Evolutionary conservation across 2,888 invertebrate species (phyloP).

Genomic region (Drepana falcataria): DNA sequence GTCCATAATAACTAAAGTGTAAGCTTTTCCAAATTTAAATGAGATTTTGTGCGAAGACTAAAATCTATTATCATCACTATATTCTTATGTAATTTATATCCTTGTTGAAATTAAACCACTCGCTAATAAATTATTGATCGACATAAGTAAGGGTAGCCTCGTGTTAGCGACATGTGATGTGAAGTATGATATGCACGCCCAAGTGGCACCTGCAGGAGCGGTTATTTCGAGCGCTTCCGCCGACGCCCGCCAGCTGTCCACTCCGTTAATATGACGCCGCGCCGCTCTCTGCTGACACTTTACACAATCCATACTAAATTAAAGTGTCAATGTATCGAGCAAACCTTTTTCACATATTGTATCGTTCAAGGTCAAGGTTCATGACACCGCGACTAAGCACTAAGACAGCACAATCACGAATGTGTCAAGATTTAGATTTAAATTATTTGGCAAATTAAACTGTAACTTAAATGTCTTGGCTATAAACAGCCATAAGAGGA

Average conservation of each 20-base stretch:
- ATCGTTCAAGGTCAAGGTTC: neutral
- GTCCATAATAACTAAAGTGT: no score
- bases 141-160: neutral
- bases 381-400: no score
- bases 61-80: no score
- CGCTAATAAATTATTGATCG: no score
- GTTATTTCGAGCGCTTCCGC: constrained; percentile 72
- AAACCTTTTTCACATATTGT: constrained; percentile 9
- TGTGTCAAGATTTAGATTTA: neutral
- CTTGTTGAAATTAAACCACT: no score
- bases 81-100: no score
- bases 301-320: constrained; percentile 55
- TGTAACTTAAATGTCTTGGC: neutral
- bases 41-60: no score
- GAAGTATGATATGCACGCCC: constrained; percentile 55
- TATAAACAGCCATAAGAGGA: neutral
- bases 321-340: constrained; percentile 45
- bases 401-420: neutral
- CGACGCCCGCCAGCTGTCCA: constrained; percentile 62
- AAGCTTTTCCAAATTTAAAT: no score
- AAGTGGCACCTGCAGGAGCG: constrained; percentile 48
- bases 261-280: constrained; percentile 66
- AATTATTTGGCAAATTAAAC: neutral
- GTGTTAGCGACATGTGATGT: constrained; percentile 14
- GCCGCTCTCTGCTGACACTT: constrained; percentile 46